These are phyloP conservation scores for Alca torda DNA, from an alignment of 2,797 vertebrate genomes.

Conservation along the genomic window DNA sequence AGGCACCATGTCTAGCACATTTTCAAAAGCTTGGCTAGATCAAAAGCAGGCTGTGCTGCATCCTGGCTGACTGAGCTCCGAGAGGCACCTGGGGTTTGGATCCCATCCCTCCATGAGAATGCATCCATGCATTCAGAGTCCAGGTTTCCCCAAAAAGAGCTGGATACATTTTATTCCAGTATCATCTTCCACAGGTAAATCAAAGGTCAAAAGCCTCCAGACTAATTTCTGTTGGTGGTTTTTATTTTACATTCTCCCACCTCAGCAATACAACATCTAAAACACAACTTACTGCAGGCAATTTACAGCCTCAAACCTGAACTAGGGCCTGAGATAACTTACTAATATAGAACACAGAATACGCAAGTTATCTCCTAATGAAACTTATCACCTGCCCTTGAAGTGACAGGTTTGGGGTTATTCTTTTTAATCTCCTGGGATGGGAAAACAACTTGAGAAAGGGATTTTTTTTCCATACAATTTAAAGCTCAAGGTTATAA, in stretches of 20 bases:
- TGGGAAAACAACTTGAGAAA: neutral
- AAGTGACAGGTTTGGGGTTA: neutral
- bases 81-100: neutral
- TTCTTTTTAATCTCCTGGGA: neutral
- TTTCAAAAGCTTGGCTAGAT: neutral
- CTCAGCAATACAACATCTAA: neutral
- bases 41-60: neutral
- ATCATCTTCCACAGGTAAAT: neutral
- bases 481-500: neutral
- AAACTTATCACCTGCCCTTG: neutral
- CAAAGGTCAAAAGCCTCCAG: neutral
- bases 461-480: neutral
- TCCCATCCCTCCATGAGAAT: neutral
- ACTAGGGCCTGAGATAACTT: neutral
- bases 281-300: rapidly evolving
- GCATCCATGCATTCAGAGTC: neutral
- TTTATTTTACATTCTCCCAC: neutral
- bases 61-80: neutral
- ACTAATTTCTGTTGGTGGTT: neutral
- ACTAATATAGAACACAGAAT: neutral
- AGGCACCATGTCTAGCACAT: neutral
- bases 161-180: neutral
- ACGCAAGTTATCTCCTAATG: neutral
- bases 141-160: neutral
- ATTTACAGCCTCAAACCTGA: neutral